Base-by-base conservation (phyloP, 1,140 invertebrate species). In the Dolichoris vasculosae region DNA sequence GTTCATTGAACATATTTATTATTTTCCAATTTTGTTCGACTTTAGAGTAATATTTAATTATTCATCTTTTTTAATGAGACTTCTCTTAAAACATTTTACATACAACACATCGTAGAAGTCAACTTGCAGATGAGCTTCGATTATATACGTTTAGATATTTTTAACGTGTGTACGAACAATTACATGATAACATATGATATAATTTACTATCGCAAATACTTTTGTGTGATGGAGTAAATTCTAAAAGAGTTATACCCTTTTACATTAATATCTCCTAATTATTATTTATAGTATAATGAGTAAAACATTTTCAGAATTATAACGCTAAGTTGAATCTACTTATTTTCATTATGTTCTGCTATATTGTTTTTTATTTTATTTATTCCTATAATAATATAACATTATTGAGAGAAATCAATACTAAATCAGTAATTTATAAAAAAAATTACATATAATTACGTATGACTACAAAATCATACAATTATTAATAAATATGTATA, bases 221-320 rank as follows among this genome's bases (percentile, higher is more conserved):
- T 84, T 80, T 43, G 20, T 71, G 30, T 55, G 32, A 51, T 78
- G 26, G 17, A 78, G 55, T 78, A 78, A 67, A 67, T 64, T 78
- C 30, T 84, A 84, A 8, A 82, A 78, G 82, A 83, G 75, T 79
- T 59, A 26, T 35, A 78, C 59, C 67, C 82, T 84, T 83, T 48
- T 43, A 43, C 30, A 59, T 76, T 78, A 69, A 84, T 75, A 84
- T 32, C 40, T 67, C 51, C 78, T 46, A 0, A 8, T 46, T 55
- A 80, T 32, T 71, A n/a, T 73, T 77, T 80, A 48, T 71, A 71
- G 43, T 46, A 80, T 67, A 38, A 73, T 79, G 38, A 84, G 63
- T 23, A 59, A 48, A 32, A 84, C 6, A 83, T 30, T 23, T 51
- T 76, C 73, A 30, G 20, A 38, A 38, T 69, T 38, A 11, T 11